These are phyloP conservation scores for Erythrocercus mccallii DNA, from an alignment of 2,113 vertebrate genomes.

Conservation along the genomic window DNA sequence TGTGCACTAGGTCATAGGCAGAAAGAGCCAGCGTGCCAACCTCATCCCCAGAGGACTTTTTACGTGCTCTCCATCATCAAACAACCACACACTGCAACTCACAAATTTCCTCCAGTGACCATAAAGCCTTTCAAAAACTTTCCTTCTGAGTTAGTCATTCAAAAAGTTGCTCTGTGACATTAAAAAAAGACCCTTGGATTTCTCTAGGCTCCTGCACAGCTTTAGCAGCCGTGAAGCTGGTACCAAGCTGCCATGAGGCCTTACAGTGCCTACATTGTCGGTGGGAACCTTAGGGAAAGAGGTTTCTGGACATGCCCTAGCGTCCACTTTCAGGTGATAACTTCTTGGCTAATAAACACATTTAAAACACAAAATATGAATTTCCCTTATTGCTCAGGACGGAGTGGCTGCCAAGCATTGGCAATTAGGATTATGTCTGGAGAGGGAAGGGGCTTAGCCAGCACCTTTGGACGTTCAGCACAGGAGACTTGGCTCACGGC, in stretches of 20 bases:
- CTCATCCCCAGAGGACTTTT: background rate
- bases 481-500: background rate
- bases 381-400: conserved; percentile 42
- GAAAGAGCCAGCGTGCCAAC: background rate
- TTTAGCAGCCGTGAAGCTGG: background rate
- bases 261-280: conserved; percentile 54
- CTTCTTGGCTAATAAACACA: conserved; percentile 68
- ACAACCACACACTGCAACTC: conserved; percentile 3
- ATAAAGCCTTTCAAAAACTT: conserved; percentile 24
- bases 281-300: conserved; percentile 29
- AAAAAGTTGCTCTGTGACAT: conserved; percentile 10
- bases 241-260: background rate
- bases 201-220: background rate
- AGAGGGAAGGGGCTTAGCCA: background rate
- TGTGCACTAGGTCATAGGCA: conserved; percentile 41
- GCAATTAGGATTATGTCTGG: conserved; percentile 39
- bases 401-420: conserved; percentile 17
- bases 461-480: background rate
- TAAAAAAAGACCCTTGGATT: conserved; percentile 12
- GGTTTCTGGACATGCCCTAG: conserved; percentile 43
- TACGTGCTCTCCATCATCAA: conserved; percentile 33
- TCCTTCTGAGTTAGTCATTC: background rate
- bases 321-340: conserved; percentile 62
- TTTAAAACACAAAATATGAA: conserved; percentile 60
- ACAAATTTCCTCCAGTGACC: background rate